Conservation (phyloP, 2,888 invertebrate species). For the Gari tellinella region DNA sequence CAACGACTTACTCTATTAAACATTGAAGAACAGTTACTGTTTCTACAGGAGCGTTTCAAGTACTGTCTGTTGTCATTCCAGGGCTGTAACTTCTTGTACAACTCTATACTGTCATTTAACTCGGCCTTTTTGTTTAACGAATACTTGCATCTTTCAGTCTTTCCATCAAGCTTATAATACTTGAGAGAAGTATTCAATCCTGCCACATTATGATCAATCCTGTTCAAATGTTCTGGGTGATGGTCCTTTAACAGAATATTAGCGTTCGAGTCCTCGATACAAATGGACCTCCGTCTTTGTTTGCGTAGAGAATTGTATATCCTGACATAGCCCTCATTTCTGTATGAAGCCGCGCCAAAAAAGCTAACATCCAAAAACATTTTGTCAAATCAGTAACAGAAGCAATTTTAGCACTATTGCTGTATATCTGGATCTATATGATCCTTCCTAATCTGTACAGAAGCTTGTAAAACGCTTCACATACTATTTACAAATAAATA, state of each 20-base stretch:
- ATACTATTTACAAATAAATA: too few relatives aligned
- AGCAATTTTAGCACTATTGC: constrained; percentile 26
- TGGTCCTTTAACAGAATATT: too few relatives aligned
- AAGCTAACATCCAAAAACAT: constrained; percentile 63
- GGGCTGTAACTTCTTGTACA: too few relatives aligned
- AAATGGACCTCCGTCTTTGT: constrained; percentile 41
- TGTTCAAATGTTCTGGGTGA: too few relatives aligned
- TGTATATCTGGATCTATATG: neutral
- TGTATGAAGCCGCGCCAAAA: constrained; percentile 50
- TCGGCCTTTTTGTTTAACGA: neutral
- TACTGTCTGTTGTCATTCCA: too few relatives aligned
- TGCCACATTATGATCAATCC: neutral
- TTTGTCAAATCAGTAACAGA: neutral
- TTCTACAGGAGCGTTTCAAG: too few relatives aligned
- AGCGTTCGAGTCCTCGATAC: constrained; percentile 33
- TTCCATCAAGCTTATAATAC: constrained; percentile 30
- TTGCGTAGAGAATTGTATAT: constrained; percentile 46
- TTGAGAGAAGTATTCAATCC: constrained; percentile 23
- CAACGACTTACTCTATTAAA: too few relatives aligned
- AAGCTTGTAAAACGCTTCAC: too few relatives aligned
- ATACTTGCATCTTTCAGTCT: constrained; percentile 14
- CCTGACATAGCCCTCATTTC: constrained; percentile 51
- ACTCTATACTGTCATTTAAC: too few relatives aligned
- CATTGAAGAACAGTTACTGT: too few relatives aligned
- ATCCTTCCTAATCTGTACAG: too few relatives aligned